These are phyloP conservation scores for Gymnogyps californianus DNA, from an alignment of 2,113 vertebrate genomes.

Conservation along the genomic window DNA sequence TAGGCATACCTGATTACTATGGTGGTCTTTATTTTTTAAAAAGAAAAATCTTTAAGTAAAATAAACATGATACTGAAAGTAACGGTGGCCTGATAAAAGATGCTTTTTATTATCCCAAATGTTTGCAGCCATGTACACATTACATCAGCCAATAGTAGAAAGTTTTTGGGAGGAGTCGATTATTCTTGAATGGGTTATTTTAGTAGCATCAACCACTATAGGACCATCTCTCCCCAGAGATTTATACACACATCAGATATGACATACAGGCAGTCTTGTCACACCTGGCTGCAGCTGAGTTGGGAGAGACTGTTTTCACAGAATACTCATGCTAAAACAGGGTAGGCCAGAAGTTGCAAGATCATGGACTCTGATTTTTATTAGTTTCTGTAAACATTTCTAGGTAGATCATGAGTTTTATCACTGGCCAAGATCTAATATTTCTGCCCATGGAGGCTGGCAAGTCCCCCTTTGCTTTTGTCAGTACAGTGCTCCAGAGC, in stretches of 20 bases:
- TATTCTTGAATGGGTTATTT: neutral
- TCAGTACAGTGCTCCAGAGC: neutral
- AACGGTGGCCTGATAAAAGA: neutral
- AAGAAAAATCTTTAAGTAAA: neutral
- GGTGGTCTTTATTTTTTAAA: neutral
- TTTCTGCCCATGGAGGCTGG: neutral
- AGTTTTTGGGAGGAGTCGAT: neutral
- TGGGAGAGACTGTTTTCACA: neutral
- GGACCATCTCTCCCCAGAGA: neutral
- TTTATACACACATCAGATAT: neutral
- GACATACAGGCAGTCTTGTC: neutral
- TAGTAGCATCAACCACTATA: neutral
- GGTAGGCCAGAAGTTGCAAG: neutral
- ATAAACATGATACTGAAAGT: neutral
- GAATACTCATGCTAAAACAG: neutral
- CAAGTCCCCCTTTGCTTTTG: neutral
- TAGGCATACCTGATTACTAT: neutral
- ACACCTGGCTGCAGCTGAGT: neutral
- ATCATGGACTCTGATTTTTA: neutral
- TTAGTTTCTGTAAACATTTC: neutral
- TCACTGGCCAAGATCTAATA: neutral
- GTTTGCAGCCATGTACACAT: neutral
- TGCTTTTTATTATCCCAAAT: neutral
- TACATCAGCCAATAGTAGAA: neutral
- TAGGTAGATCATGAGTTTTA: neutral